Percentiles rank a stretch among this genome's conserved stretches.
phyloP scores from a whole-genome alignment of 2,888 invertebrate species.

The Drosophila borborema region DNA sequence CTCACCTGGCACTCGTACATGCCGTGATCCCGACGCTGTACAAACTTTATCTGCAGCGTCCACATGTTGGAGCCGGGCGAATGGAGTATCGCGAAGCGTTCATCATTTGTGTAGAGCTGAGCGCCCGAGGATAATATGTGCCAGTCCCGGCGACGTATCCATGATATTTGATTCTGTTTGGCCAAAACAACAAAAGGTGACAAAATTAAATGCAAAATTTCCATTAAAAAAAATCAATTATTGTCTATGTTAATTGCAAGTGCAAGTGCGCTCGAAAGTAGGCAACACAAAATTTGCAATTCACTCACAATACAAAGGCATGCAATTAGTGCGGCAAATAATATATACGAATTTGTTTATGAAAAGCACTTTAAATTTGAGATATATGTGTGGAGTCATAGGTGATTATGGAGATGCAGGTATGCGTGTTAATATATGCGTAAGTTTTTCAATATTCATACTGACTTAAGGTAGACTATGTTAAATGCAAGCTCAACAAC shows the following conservation, averaged over 20 bases:
- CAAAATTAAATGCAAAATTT: constrained; percentile 13
- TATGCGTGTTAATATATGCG: no score
- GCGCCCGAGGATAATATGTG: constrained; percentile 96
- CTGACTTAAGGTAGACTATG: not conserved
- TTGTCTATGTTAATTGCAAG: constrained; percentile 32
- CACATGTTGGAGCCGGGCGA: constrained; percentile 96
- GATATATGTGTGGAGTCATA: not conserved
- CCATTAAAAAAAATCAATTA: constrained; percentile 9
- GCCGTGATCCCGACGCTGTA: constrained; percentile 96
- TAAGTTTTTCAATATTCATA: not conserved
- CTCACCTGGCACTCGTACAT: constrained; percentile 96
- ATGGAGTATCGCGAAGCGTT: constrained; percentile 92
- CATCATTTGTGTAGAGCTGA: constrained; percentile 96
- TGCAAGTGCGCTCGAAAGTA: constrained; percentile 40
- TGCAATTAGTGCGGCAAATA: constrained; percentile 58
- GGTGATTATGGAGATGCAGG: not conserved
- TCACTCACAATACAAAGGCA: constrained; percentile 20
- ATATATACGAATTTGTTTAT: constrained; percentile 20
- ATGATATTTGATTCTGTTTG: constrained; percentile 91
- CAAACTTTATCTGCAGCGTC: constrained; percentile 97
- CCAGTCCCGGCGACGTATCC: constrained; percentile 96
- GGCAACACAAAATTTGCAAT: constrained; percentile 32
- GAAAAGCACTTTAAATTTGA: constrained; percentile 13
- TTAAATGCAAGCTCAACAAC: not conserved
- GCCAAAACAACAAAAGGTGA: constrained; percentile 21